Evolutionary conservation across 2,113 vertebrate genomes (phyloP).

Genomic region (Poecilia latipinna): DNA sequence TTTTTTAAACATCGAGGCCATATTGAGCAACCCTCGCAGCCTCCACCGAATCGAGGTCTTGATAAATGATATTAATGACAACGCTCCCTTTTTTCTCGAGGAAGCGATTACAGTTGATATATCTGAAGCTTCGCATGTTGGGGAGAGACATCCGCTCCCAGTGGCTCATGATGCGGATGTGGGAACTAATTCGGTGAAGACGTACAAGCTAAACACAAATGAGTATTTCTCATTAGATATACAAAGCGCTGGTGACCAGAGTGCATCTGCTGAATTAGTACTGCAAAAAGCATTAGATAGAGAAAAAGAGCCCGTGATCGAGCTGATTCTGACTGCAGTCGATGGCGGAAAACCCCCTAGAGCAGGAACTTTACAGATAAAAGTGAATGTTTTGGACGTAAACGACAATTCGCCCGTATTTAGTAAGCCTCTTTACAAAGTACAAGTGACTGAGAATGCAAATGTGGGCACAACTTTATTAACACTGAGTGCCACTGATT

Average conservation of each 20-base stretch:
- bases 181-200: constrained; percentile 70
- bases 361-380: constrained; percentile 64
- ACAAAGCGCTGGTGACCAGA: constrained; percentile 73
- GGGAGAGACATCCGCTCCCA: constrained; percentile 68
- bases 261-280: constrained; percentile 76
- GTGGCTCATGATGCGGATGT: constrained; percentile 72
- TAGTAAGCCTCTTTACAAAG: constrained; percentile 66
- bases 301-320: constrained; percentile 66
- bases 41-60: constrained; percentile 73
- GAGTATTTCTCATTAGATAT: constrained; percentile 76
- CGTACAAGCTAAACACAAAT: constrained; percentile 74
- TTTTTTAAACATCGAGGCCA: constrained; percentile 71
- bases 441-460: constrained; percentile 67
- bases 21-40: constrained; percentile 67
- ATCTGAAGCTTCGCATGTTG: constrained; percentile 48
- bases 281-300: constrained; percentile 75
- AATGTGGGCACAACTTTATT: constrained; percentile 52
- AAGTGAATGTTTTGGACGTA: constrained; percentile 69
- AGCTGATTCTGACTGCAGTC: constrained; percentile 63
- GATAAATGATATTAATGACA: constrained; percentile 79
- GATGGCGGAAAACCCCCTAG: constrained; percentile 75
- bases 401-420: constrained; percentile 74
- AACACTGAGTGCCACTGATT: constrained; percentile 65
- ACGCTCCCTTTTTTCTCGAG: constrained; percentile 69
- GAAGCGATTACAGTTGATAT: constrained; percentile 57